These are phyloP conservation scores for Ceraclea dissimilis DNA, from an alignment of 2,888 invertebrate genomes.

Conservation along the genomic window DNA sequence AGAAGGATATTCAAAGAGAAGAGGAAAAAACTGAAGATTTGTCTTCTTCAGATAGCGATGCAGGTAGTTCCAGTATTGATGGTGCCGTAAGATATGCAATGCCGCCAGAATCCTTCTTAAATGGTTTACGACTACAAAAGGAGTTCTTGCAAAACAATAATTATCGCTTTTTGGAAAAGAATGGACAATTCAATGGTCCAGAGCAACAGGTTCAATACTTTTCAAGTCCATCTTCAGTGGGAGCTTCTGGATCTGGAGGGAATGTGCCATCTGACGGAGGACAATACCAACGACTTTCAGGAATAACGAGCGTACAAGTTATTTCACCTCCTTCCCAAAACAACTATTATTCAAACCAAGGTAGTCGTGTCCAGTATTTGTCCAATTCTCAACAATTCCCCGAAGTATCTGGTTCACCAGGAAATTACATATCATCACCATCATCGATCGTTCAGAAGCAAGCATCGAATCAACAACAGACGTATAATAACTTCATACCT, in stretches of 20 bases:
- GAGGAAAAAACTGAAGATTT: not conserved
- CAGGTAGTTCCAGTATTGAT: slow-evolving; percentile 46
- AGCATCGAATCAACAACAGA: slow-evolving; percentile 23
- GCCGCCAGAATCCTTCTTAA: slow-evolving; percentile 45
- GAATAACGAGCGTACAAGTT: not conserved
- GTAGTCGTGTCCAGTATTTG: not conserved
- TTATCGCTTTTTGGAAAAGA: slow-evolving; percentile 4
- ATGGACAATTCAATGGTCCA: slow-evolving; percentile 10
- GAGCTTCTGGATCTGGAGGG: not conserved
- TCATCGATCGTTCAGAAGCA: slow-evolving; percentile 15
- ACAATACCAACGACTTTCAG: not conserved
- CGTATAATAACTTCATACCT: not conserved
- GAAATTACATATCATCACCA: slow-evolving; percentile 21
- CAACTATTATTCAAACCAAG: not conserved
- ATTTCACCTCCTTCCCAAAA: slow-evolving; percentile 3
- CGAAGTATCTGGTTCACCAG: slow-evolving; percentile 11
- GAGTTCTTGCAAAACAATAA: slow-evolving; percentile 10
- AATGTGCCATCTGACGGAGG: slow-evolving; percentile 4
- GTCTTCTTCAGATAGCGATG: slow-evolving; percentile 33
- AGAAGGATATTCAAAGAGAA: slow-evolving; percentile 2
- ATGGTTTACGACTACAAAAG: slow-evolving; percentile 29
- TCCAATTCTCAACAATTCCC: slow-evolving; percentile 18
- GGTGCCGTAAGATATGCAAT: slow-evolving; percentile 43
- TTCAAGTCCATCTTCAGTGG: slow-evolving; percentile 13
- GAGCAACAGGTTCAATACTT: slow-evolving; percentile 11